Evolutionary conservation across 2,113 vertebrate species (phyloP).

Genomic region (Oncorhynchus mykiss): DNA sequence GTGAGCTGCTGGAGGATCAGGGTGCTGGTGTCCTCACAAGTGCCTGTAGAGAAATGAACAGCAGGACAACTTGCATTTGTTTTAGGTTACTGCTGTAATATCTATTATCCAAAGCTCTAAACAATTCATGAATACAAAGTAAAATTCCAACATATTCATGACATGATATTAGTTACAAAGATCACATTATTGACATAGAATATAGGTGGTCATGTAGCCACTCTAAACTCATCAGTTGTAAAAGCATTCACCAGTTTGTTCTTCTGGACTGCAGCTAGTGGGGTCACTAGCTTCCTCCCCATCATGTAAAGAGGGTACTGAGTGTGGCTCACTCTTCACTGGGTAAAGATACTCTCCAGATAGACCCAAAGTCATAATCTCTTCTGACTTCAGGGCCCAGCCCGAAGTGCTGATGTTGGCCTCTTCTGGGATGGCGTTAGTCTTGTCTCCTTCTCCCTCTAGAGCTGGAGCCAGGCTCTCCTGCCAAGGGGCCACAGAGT

Average conservation of each 20-base stretch:
- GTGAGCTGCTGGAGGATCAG: conserved; percentile 55
- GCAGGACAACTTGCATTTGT: background rate
- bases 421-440: conserved; percentile 24
- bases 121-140: background rate
- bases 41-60: conserved; percentile 21
- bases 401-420: conserved; percentile 8
- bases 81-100: too few species aligned
- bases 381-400: conserved; percentile 43
- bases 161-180: too few species aligned
- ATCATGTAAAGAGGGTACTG: conserved; percentile 17
- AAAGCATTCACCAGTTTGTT: conserved; percentile 28
- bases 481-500: conserved; percentile 28
- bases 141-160: too few species aligned
- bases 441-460: conserved; percentile 33
- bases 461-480: conserved; percentile 23
- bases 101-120: too few species aligned
- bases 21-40: conserved; percentile 44
- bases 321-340: conserved; percentile 44
- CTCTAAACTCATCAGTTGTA: too few species aligned
- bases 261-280: conserved; percentile 23
- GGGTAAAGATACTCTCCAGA: conserved; percentile 55
- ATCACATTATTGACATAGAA: too few species aligned
- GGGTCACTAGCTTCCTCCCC: conserved; percentile 32
- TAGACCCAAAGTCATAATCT: conserved; percentile 51
- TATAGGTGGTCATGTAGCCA: too few species aligned